Conservation (phyloP, 1,140 invertebrate genomes). For the Diachasma alloeum region DNA sequence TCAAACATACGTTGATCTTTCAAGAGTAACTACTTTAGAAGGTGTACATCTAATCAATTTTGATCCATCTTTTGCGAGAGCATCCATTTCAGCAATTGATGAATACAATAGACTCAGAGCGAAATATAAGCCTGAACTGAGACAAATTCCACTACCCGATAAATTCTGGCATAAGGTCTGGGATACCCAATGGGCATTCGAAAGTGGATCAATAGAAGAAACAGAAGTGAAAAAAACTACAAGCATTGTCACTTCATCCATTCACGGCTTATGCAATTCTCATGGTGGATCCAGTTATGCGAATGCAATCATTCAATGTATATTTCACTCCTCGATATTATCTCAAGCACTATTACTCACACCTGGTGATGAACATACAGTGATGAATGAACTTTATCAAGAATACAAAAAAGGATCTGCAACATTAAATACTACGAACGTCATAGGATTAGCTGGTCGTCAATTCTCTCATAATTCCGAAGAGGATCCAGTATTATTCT, state of each 20-base stretch:
- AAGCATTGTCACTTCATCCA: neutral
- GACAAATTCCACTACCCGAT: neutral
- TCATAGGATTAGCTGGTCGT: neutral
- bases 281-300: neutral
- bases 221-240: neutral
- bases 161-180: neutral
- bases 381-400: neutral
- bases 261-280: neutral
- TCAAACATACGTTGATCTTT: constrained; percentile 54
- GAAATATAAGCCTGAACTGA: neutral
- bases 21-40: constrained; percentile 44
- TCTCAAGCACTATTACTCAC: neutral
- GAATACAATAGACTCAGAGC: neutral
- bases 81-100: constrained; percentile 3
- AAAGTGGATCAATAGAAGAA: neutral
- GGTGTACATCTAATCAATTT: constrained; percentile 37
- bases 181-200: neutral
- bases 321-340: neutral
- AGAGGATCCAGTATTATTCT: neutral
- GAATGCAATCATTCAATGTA: neutral
- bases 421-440: neutral
- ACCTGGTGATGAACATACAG: neutral
- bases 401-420: neutral
- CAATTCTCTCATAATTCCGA: neutral
- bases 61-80: constrained; percentile 14